Evolutionary conservation across 2,888 invertebrate species (phyloP).

Genomic region (Cryptocheilus praepositus): DNA sequence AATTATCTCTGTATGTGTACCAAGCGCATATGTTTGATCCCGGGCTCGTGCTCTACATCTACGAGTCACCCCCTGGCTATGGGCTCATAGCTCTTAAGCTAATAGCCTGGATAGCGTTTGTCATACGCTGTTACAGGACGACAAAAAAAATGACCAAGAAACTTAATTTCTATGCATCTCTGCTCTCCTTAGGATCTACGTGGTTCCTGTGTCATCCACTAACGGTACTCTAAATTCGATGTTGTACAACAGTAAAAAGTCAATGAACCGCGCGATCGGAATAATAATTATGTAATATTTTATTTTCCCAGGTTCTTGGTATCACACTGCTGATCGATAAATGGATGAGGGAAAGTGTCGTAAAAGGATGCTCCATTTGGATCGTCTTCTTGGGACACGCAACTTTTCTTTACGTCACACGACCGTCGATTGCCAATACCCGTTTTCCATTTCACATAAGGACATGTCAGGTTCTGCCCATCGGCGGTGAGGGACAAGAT

Average conservation of each 20-base stretch:
- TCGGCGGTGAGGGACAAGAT: constrained; percentile 62
- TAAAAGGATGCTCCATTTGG: constrained; percentile 71
- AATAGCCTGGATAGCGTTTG: constrained; percentile 89
- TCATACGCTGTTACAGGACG: constrained; percentile 74
- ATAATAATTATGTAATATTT: not conserved
- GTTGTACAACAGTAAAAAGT: not conserved
- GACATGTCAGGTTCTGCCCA: constrained; percentile 67
- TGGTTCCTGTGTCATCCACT: constrained; percentile 69
- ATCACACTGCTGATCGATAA: constrained; percentile 81
- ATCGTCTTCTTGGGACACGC: constrained; percentile 65
- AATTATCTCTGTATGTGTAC: constrained; percentile 86
- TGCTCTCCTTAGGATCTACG: constrained; percentile 65
- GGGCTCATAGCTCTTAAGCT: constrained; percentile 85
- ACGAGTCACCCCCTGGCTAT: constrained; percentile 94
- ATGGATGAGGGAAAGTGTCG: constrained; percentile 87
- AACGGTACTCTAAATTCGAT: constrained; percentile 55
- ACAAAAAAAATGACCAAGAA: constrained; percentile 59
- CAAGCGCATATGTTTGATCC: constrained; percentile 93
- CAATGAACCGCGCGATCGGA: constrained; percentile 3
- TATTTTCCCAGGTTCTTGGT: constrained; percentile 81
- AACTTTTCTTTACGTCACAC: constrained; percentile 65
- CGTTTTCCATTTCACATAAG: constrained; percentile 70
- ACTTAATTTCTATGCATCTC: constrained; percentile 63
- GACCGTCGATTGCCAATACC: constrained; percentile 63
- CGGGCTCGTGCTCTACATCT: constrained; percentile 91